Base-by-base conservation (phyloP, 2,888 invertebrate genomes). In the Drosophila suboccidentalis region DNA sequence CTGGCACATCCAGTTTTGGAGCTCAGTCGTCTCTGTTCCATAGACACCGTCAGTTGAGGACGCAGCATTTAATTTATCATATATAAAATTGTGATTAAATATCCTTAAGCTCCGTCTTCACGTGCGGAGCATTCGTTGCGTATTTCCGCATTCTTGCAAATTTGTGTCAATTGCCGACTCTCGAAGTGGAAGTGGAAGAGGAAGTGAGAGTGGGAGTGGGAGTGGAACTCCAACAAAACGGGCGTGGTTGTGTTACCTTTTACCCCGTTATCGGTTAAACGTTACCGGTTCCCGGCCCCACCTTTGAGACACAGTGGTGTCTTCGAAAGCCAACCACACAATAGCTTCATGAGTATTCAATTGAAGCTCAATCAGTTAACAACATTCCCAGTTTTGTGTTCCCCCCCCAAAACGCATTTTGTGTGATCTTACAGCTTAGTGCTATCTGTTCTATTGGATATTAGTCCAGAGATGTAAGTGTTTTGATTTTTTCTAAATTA, bases 321-420 rank as follows among this genome's bases (percentile, higher is more conserved):
- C 38, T 61, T 58, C 53, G 22, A 15, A 13, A 26, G 41, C 17
- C 29, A 61, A 19, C 47, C 47, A 29, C 75, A 76, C 73, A 75
- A 77, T 72, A 64, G 70, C 76, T 76, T 79, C 77, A 82, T 80
- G 81, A 91, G 90, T 89, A 84, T 72, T 78, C 79, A 77, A 78
- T 90, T 90, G 79, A 70, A 76, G 73, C 82, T 86, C 85, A 83
- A 88, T 78, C 90, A 88, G 85, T 81, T 78, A 80, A 84, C 80
- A 84, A 78, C 86, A 73, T 78, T 78, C 62, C 39, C 57, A 34
- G 34, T 49, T n/a, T 49, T 47, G 38, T 41, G 47, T 63, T 47
- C 22, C 34, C 26, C 26, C 22, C 55, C 17, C 22, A 15, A 32
- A 59, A 39, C 80, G 71, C 62, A 59, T 47, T 44, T 60, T 32